Conservation (phyloP, 1,140 invertebrate species). For the Tetramorium alpestre region DNA sequence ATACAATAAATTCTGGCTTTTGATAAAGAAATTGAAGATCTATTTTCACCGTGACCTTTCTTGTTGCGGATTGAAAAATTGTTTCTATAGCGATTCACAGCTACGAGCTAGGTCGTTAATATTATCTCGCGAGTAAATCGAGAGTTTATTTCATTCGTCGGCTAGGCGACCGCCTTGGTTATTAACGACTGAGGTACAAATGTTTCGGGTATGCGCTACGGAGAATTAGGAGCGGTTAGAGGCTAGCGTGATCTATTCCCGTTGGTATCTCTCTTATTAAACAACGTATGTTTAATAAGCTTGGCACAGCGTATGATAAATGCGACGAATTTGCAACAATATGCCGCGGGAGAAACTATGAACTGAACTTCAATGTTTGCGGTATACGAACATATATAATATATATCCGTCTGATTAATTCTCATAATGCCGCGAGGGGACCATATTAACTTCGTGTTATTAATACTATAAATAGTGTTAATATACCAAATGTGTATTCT, state of each 20-base stretch:
- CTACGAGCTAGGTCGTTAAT: slow-evolving; percentile 5
- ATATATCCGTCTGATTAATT: slow-evolving; percentile 31
- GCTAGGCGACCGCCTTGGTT: neutral
- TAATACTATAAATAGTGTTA: neutral
- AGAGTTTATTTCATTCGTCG: slow-evolving; percentile 19
- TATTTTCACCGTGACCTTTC: neutral
- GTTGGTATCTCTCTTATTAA: slow-evolving; percentile 41
- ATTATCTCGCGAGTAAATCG: slow-evolving; percentile 38
- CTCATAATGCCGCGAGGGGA: neutral
- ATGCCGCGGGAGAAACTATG: slow-evolving; percentile 27
- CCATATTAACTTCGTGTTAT: neutral
- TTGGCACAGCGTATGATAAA: slow-evolving; percentile 29
- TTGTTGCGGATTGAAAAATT: neutral
- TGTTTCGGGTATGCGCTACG: slow-evolving; percentile 2
- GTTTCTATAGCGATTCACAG: neutral
- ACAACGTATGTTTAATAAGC: slow-evolving; percentile 45
- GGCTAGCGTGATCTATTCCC: slow-evolving; percentile 27
- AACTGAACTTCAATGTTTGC: slow-evolving; percentile 41
- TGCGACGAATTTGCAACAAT: slow-evolving; percentile 54
- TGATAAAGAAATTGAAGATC: neutral
- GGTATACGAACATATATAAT: neutral
- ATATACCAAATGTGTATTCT: neutral
- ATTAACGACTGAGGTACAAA: slow-evolving; percentile 46
- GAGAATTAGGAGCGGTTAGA: slow-evolving; percentile 38
- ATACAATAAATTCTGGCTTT: neutral